Base-by-base conservation (phyloP, 37 sponge, comb jelly and placozoan genomes). In the Halichondria panicea region DNA sequence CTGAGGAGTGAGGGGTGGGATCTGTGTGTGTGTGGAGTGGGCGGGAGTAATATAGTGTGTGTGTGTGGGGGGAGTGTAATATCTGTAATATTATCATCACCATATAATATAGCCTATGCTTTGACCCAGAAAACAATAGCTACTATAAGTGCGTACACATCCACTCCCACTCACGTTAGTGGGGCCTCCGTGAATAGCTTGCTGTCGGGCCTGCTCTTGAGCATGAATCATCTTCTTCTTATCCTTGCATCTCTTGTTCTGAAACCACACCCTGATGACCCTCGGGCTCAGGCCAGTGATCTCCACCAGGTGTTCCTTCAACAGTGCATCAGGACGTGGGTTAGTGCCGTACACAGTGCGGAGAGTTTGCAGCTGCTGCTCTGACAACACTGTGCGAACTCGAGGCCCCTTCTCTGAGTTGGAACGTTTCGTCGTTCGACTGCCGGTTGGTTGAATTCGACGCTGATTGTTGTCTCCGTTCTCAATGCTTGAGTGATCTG, bases 231-330 rank as follows among this genome's bases (percentile, higher is more conserved):
- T 72, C 66, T 91, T 93, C 87, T 97, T 97, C 89, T 97, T 97
- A 82, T 97, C 97, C 75, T 97, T 97, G 76, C 97, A 97, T 15
- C 97, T 81, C 68, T 92, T 94, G 88, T 97, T 97, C 77, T 97
- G 97, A 75, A 97, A 97, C 97, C 97, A 97, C 9, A 97, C 97
- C 24, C 97, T 74, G 43, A 97, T 91, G 40, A 91, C 92, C 42
- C 94, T 48, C 18, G 94, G 81, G n/a, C 73, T 84, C 41, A 97
- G 86, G 0, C 90, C 94, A 36, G 92, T 91, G 46, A 91, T 68
- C 50, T 97, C 95, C n/a, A 81, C 84, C 60, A 94, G 74, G 66
- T 94, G 89, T 44, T 97, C 97, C 79, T 97, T 97, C 80, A 94
- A 50, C 1, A 91, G 78, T 33, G 97, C 88, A 59, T 94, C 91